Evolutionary conservation across 2,888 invertebrate genomes (phyloP).

Genomic region (Tanytarsus gracilentus): DNA sequence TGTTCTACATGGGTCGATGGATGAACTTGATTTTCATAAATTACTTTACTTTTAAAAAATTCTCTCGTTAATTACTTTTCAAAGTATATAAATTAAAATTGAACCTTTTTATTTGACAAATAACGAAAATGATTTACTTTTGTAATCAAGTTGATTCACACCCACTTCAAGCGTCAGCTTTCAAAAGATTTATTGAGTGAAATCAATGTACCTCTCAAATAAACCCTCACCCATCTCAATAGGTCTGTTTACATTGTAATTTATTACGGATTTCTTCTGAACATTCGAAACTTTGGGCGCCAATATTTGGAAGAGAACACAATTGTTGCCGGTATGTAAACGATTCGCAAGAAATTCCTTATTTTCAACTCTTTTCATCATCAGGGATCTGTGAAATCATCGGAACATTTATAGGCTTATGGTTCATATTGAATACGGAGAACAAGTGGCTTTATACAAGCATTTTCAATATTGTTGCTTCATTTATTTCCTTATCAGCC

Average conservation of each 20-base stretch:
- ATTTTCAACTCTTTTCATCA: slow-evolving; percentile 14
- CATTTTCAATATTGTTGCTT: slow-evolving; percentile 40
- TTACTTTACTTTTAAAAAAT: no score
- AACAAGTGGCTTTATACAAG: slow-evolving; percentile 43
- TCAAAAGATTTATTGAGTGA: no score
- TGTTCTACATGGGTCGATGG: no score
- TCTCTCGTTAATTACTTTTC: background rate
- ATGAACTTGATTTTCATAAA: no score
- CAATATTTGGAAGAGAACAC: slow-evolving; percentile 41
- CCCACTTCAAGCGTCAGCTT: no score
- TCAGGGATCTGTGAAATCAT: slow-evolving; percentile 42
- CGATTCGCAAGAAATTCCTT: background rate
- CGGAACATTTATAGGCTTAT: slow-evolving; percentile 42
- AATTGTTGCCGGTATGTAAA: slow-evolving; percentile 41
- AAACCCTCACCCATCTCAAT: no score
- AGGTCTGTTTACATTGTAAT: slow-evolving; percentile 41
- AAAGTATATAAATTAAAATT: background rate
- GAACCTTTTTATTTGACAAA: background rate
- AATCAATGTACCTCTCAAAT: no score
- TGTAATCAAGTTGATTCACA: no score
- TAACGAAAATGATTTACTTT: no score
- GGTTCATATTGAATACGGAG: slow-evolving; percentile 39
- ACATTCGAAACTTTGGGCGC: slow-evolving; percentile 43
- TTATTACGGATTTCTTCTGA: slow-evolving; percentile 45
- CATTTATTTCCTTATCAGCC: slow-evolving; percentile 40